Percentiles rank a stretch among this genome's conserved stretches.
phyloP scores from a whole-genome alignment of 2,888 invertebrate species.

The Eupithecia dodoneata region DNA sequence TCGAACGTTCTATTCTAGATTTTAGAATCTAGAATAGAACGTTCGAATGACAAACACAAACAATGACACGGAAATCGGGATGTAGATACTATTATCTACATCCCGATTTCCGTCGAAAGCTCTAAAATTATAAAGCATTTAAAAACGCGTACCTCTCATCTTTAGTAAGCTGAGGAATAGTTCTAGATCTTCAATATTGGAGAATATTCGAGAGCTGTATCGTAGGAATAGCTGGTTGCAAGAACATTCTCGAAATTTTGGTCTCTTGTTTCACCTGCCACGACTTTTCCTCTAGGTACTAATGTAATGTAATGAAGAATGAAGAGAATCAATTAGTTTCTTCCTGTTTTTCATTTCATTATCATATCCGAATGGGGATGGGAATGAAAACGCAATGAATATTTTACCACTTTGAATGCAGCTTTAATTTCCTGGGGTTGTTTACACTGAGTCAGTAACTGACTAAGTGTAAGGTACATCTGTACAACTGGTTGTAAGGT shows the following conservation, averaged over 20 bases:
- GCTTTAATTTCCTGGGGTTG: slow-evolving; percentile 36
- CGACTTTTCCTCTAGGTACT: not conserved
- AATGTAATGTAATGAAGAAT: slow-evolving; percentile 42
- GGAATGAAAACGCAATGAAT: slow-evolving; percentile 53
- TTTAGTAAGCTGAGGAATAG: not conserved
- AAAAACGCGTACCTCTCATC: not conserved
- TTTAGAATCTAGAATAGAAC: too few relatives aligned
- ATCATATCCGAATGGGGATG: slow-evolving; percentile 51
- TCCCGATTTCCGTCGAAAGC: too few relatives aligned
- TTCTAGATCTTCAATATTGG: not conserved
- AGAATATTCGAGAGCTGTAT: not conserved
- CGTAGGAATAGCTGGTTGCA: not conserved
- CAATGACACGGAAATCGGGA: too few relatives aligned
- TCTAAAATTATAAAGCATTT: not conserved
- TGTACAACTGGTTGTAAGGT: not conserved
- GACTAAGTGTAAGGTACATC: too few relatives aligned
- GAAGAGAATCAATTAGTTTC: slow-evolving; percentile 63
- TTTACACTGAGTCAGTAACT: slow-evolving; percentile 18
- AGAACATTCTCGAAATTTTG: not conserved
- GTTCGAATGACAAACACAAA: too few relatives aligned
- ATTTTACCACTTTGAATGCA: slow-evolving; percentile 46
- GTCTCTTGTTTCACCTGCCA: not conserved
- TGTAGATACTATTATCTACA: too few relatives aligned
- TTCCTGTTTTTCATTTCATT: slow-evolving; percentile 57
- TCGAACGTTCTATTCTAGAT: too few relatives aligned